These are phyloP conservation scores for Eristalinus sepulchralis DNA, from an alignment of 2,888 invertebrate genomes.

Conservation along the genomic window DNA sequence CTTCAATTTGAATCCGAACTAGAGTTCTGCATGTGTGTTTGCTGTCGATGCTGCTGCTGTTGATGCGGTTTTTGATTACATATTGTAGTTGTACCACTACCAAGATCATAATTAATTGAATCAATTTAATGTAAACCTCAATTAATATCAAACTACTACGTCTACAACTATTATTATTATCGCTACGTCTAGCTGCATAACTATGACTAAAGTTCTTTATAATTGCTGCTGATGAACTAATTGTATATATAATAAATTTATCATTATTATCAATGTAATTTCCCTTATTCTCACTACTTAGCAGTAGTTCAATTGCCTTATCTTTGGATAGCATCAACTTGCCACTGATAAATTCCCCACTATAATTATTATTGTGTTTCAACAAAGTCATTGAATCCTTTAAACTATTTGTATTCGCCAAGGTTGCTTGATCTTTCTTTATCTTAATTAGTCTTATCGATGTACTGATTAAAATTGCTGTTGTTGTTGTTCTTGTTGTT, in stretches of 20 bases:
- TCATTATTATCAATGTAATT: constrained; percentile 29
- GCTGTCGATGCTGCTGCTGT: constrained; percentile 25
- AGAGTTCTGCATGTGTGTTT: constrained; percentile 37
- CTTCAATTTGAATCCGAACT: constrained; percentile 21
- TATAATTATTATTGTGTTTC: constrained; percentile 26
- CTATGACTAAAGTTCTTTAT: constrained; percentile 23
- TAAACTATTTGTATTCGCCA: constrained; percentile 57
- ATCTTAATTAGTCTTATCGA: constrained; percentile 66
- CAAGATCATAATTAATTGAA: constrained; percentile 68
- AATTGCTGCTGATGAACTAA: constrained; percentile 56
- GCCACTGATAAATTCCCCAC: constrained; percentile 12
- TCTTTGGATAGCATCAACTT: constrained; percentile 53
- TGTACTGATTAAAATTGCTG: constrained; percentile 48
- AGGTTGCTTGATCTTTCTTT: constrained; percentile 38
- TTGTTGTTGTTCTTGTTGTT: constrained; percentile 18
- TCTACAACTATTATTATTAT: constrained; percentile 34
- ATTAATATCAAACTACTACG: constrained; percentile 66
- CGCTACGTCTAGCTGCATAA: constrained; percentile 41
- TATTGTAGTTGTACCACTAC: constrained; percentile 48
- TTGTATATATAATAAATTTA: constrained; percentile 50
- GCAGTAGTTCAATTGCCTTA: constrained; percentile 54
- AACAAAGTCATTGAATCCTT: constrained; percentile 11
- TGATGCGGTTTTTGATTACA: constrained; percentile 58
- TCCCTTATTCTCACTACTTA: constrained; percentile 47
- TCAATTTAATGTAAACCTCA: constrained; percentile 70